Conservation (phyloP, 2,797 vertebrate genomes). For the Peromyscus melanophrys region DNA sequence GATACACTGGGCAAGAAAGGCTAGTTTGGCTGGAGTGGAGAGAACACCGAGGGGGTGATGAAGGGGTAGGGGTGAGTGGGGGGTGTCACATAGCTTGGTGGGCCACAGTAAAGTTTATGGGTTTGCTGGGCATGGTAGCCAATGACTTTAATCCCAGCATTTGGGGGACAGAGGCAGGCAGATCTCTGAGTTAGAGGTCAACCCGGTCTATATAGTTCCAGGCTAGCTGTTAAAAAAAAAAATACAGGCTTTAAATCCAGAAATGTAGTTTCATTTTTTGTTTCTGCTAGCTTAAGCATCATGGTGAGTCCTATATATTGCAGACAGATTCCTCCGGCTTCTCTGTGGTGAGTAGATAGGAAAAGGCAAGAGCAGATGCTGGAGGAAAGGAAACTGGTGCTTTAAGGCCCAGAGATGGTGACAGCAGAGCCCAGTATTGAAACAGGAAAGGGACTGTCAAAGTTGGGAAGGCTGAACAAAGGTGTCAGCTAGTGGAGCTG, state of each 20-base stretch:
- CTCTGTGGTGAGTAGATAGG: not conserved
- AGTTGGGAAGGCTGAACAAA: not conserved
- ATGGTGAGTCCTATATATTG: not conserved
- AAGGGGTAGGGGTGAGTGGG: too few species aligned
- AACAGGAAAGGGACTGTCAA: not conserved
- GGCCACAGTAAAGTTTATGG: not conserved
- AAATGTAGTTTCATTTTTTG: not conserved
- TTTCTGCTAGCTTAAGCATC: not conserved
- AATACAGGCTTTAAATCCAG: not conserved
- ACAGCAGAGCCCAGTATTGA: not conserved
- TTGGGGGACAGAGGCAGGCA: not conserved
- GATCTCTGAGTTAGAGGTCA: not conserved
- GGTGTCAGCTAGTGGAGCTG: not conserved
- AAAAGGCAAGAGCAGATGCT: conserved; percentile 16
- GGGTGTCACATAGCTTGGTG: not conserved
- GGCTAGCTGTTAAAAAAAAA: not conserved
- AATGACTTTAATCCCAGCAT: not conserved
- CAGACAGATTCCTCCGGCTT: conserved; percentile 20
- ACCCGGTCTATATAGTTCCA: not conserved
- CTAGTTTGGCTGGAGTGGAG: not conserved
- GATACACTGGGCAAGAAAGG: not conserved
- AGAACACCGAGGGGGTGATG: not conserved
- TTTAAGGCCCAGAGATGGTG: conserved; percentile 6
- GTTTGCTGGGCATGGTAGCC: not conserved
- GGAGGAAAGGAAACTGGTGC: not conserved